phyloP scores from a whole-genome alignment of 2,797 vertebrate genomes.

The Acipenser transmontanus region DNA sequence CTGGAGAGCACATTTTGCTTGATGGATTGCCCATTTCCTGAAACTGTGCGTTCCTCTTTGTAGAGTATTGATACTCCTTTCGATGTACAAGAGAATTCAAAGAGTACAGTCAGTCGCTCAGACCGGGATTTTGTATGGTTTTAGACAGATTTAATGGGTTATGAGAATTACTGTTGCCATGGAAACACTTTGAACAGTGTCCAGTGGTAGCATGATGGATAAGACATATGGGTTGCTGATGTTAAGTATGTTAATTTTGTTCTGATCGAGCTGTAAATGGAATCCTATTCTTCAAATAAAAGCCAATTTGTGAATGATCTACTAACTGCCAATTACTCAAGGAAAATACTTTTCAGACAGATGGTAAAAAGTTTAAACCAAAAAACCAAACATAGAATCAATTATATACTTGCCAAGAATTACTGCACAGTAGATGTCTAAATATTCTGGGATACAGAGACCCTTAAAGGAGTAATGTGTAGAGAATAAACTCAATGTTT shows the following conservation, averaged over 20 bases:
- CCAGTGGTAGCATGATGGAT: constrained; percentile 9
- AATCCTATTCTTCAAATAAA: background rate
- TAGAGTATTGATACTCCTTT: background rate
- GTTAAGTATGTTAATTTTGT: constrained; percentile 1
- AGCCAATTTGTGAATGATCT: background rate
- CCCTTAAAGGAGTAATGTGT: background rate
- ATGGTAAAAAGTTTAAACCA: background rate
- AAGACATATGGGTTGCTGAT: constrained; percentile 5
- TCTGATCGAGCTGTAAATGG: background rate
- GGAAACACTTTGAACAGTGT: constrained; percentile 18
- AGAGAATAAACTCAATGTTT: background rate
- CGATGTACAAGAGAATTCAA: background rate
- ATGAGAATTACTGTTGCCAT: constrained; percentile 15
- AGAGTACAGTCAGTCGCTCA: background rate
- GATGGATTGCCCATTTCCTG: background rate
- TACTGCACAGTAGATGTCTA: background rate
- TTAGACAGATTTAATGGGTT: constrained; percentile 13
- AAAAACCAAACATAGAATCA: background rate
- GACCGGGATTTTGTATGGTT: constrained; percentile 9
- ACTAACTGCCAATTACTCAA: no score
- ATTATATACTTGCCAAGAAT: background rate
- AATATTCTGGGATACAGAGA: background rate
- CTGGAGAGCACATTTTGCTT: background rate
- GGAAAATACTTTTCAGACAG: no score
- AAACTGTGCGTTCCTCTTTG: no score